Percentiles rank a stretch among this genome's conserved stretches.
These are phyloP conservation scores for Herminia tarsipennalis DNA, from an alignment of 2,888 invertebrate species.

Conservation along the genomic window DNA sequence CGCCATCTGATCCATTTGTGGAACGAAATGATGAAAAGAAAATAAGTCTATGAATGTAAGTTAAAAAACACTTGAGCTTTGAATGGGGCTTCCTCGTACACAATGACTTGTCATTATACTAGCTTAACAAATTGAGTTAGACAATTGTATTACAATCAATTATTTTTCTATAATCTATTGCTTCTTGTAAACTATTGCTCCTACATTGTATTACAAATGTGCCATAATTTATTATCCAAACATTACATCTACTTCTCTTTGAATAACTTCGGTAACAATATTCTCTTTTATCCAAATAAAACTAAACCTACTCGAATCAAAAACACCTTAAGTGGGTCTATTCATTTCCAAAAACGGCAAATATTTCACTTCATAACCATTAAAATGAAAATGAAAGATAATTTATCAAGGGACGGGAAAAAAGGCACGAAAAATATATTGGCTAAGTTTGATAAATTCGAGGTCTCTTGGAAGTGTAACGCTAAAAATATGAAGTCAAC, in stretches of 20 bases:
- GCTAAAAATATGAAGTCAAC: slow-evolving; percentile 29
- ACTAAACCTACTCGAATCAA: neutral
- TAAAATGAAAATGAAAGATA: slow-evolving; percentile 23
- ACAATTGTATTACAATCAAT: too few relatives aligned
- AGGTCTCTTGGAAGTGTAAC: slow-evolving; percentile 7
- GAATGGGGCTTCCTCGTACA: too few relatives aligned
- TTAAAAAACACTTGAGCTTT: too few relatives aligned
- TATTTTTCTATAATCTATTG: neutral
- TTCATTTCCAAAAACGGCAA: slow-evolving; percentile 17
- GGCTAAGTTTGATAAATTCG: slow-evolving; percentile 28
- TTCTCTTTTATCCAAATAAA: neutral
- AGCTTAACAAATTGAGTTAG: too few relatives aligned
- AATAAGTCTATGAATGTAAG: neutral
- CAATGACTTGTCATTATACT: too few relatives aligned
- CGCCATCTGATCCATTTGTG: slow-evolving; percentile 9
- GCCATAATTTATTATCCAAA: too few relatives aligned
- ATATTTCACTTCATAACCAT: slow-evolving; percentile 23
- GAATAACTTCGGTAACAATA: too few relatives aligned
- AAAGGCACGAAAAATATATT: slow-evolving; percentile 20
- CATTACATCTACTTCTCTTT: too few relatives aligned
- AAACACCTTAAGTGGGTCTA: slow-evolving; percentile 24
- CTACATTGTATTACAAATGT: too few relatives aligned
- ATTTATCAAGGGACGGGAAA: slow-evolving; percentile 24
- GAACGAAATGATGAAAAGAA: slow-evolving; percentile 1
- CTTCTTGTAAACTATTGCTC: too few relatives aligned